Conservation (phyloP, 37 sponge, comb jelly and placozoan species). For the Mnemiopsis leidyi region DNA sequence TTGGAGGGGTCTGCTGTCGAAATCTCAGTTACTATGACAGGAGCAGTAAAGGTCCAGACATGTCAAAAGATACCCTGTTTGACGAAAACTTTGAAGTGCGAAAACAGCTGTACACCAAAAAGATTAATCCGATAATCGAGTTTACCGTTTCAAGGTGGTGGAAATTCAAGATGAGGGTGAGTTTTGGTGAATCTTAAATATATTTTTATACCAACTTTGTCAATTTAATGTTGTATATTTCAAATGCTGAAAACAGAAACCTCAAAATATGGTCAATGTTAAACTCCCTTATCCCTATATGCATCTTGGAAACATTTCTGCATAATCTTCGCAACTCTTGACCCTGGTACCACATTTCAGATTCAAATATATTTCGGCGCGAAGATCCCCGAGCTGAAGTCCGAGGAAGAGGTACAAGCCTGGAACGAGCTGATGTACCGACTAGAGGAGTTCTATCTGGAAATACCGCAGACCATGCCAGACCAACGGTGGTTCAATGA, state of each 20-base stretch:
- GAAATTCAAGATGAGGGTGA: constrained; percentile 7
- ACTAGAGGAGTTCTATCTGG: constrained; percentile 32
- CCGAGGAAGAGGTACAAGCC: not conserved
- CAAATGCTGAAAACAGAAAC: too few species aligned
- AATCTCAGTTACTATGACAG: not conserved
- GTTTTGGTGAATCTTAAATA: too few species aligned
- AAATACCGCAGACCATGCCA: constrained; percentile 41
- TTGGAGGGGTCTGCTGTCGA: not conserved
- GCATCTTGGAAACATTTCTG: too few species aligned
- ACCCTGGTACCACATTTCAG: too few species aligned
- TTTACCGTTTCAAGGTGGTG: not conserved
- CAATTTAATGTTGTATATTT: too few species aligned
- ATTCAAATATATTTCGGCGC: constrained; percentile 5
- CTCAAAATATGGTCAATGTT: too few species aligned
- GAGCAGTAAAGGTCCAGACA: constrained; percentile 29
- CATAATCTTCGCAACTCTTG: too few species aligned
- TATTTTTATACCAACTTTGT: too few species aligned
- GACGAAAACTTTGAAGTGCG: constrained; percentile 40
- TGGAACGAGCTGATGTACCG: constrained; percentile 64
- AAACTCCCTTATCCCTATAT: too few species aligned
- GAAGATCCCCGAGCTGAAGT: constrained; percentile 15
- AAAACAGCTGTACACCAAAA: not conserved
- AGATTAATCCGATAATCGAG: not conserved
- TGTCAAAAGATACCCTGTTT: constrained; percentile 48
- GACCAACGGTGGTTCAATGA: constrained; percentile 48